Evolutionary conservation across 1,140 invertebrate species (phyloP).

Genomic region (Leptinotarsa lineolata): DNA sequence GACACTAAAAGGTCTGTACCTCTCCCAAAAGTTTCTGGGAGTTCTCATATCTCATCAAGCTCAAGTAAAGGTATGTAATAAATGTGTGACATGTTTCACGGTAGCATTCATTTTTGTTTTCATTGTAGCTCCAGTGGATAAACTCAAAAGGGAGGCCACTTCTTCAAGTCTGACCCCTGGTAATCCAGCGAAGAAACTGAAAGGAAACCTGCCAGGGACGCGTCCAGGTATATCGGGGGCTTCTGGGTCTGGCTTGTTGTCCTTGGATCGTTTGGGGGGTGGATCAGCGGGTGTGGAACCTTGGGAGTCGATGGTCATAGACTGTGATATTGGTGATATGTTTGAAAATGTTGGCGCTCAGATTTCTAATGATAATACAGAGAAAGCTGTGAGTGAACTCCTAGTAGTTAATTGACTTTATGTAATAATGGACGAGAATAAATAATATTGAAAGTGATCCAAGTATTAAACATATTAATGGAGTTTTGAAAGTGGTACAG

Average conservation of each 20-base stretch:
- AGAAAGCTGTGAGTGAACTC: constrained; percentile 61
- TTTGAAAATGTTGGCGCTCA: constrained; percentile 64
- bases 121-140: constrained; percentile 33
- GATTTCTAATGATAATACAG: constrained; percentile 65
- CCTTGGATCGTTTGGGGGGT: constrained; percentile 36
- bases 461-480: too few relatives aligned
- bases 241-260: constrained; percentile 50
- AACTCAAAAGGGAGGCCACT: constrained; percentile 49
- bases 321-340: constrained; percentile 65
- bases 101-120: not conserved
- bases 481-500: too few relatives aligned
- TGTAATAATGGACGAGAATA: too few relatives aligned
- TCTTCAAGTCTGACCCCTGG: constrained; percentile 50
- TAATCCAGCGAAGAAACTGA: constrained; percentile 62
- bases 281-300: constrained; percentile 55
- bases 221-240: constrained; percentile 48
- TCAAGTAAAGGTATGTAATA: constrained; percentile 44
- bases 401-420: too few relatives aligned
- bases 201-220: constrained; percentile 51
- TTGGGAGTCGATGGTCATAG: constrained; percentile 63
- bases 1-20: constrained; percentile 62
- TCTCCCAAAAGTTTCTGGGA: constrained; percentile 59
- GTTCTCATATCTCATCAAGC: constrained; percentile 55
- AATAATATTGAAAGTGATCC: too few relatives aligned
- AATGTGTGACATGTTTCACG: not conserved